A percentile compares a stretch with the other conserved stretches of the same genome.
Evolutionary conservation across 1,140 invertebrate species (phyloP).

Genomic region (Calliopsis andreniformis): DNA sequence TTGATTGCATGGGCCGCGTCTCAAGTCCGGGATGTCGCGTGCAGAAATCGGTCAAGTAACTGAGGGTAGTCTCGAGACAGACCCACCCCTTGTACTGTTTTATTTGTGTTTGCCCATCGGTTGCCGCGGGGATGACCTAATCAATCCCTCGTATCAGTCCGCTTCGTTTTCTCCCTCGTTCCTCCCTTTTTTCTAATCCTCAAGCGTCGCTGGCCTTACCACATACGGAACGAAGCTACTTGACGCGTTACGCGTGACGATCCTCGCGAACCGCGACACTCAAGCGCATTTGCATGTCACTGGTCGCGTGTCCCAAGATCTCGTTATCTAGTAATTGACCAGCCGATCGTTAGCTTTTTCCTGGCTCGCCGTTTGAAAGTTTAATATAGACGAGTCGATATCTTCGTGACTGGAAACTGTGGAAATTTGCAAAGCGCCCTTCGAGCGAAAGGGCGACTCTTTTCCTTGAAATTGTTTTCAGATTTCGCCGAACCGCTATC

Average conservation of each 20-base stretch:
- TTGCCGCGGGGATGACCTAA: constrained; percentile 80
- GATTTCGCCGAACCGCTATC: neutral
- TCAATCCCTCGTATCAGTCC: constrained; percentile 64
- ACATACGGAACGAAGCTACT: neutral
- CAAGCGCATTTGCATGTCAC: constrained; percentile 25
- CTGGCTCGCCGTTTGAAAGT: neutral
- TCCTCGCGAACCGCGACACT: neutral
- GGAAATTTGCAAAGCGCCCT: neutral
- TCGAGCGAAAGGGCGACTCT: neutral
- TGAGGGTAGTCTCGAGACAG: constrained; percentile 27
- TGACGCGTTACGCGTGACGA: no score
- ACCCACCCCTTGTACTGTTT: constrained; percentile 13
- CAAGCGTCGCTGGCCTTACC: neutral
- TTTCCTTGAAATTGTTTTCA: neutral
- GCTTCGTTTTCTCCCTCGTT: neutral
- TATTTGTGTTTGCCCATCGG: constrained; percentile 77
- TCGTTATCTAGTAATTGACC: constrained; percentile 29
- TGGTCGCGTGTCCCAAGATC: constrained; percentile 10
- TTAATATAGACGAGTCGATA: constrained; percentile 10
- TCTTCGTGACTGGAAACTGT: constrained; percentile 4
- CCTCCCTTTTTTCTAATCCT: neutral
- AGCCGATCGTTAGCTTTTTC: constrained; percentile 1
- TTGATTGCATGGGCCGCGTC: neutral
- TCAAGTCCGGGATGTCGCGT: constrained; percentile 31
- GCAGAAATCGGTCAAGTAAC: constrained; percentile 49